Evolutionary conservation across 2,888 invertebrate species (phyloP).

Genomic region (Philopedon plagiatum): DNA sequence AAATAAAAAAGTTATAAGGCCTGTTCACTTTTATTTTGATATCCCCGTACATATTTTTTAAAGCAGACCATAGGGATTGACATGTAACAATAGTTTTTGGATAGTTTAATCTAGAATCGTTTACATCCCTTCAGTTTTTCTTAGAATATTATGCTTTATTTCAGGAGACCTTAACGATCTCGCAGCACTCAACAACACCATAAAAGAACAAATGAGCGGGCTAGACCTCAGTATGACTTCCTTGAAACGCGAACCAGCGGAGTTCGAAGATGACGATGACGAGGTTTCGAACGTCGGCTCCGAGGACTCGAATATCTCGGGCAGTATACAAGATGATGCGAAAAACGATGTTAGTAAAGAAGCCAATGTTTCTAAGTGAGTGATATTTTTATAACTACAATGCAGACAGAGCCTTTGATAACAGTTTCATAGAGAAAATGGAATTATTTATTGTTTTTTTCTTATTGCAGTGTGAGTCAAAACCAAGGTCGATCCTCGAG

Average conservation of each 20-base stretch:
- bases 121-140: no score
- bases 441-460: neutral
- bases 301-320: constrained; percentile 73
- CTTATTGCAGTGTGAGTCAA: constrained; percentile 42
- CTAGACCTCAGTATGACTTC: constrained; percentile 89
- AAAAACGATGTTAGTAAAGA: constrained; percentile 75
- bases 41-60: no score
- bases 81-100: no score
- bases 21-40: no score
- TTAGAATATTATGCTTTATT: no score
- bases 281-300: constrained; percentile 83
- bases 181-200: constrained; percentile 61
- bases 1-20: no score
- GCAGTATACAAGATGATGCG: constrained; percentile 73
- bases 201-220: constrained; percentile 87
- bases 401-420: no score
- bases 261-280: constrained; percentile 86
- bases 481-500: constrained; percentile 75
- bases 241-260: constrained; percentile 83
- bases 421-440: neutral
- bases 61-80: no score
- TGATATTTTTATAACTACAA: no score
- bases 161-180: constrained; percentile 46
- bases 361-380: constrained; percentile 66
- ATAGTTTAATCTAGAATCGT: no score